Conservation (phyloP, 2,113 vertebrate genomes). For the Ancistrus triradiatus region DNA sequence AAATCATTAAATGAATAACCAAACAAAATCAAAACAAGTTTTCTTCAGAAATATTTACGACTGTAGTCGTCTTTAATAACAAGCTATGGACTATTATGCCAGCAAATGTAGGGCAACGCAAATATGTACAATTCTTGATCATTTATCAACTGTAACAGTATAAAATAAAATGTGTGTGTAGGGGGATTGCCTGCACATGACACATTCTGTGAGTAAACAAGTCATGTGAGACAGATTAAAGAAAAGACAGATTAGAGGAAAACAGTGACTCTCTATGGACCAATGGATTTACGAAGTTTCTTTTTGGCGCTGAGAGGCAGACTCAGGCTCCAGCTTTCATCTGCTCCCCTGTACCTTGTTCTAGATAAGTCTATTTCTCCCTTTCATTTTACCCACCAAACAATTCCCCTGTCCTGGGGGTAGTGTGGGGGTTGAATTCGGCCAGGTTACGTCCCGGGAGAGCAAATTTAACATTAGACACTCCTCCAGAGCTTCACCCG, state of each 20-base stretch:
- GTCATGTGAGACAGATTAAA: neutral
- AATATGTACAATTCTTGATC: no score
- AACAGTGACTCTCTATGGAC: no score
- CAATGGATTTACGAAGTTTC: slow-evolving; percentile 23
- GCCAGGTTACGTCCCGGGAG: slow-evolving; percentile 38
- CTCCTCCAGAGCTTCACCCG: slow-evolving; percentile 18
- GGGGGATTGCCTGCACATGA: no score
- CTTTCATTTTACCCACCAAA: slow-evolving; percentile 49
- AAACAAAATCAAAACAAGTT: no score
- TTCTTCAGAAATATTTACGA: no score
- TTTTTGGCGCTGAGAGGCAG: slow-evolving; percentile 37
- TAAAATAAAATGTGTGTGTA: no score
- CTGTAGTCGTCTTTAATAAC: no score
- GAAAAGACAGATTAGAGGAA: no score
- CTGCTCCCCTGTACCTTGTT: slow-evolving; percentile 35
- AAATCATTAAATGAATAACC: no score
- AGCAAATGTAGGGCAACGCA: no score
- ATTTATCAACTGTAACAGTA: no score
- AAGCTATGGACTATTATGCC: no score
- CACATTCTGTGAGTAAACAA: neutral
- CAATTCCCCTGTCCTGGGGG: slow-evolving; percentile 51
- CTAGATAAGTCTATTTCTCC: slow-evolving; percentile 50
- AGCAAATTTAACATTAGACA: slow-evolving; percentile 51
- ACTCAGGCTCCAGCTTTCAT: slow-evolving; percentile 62
- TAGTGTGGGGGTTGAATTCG: slow-evolving; percentile 26